A percentile compares a stretch with the other conserved stretches of the same genome.
phyloP scores from a whole-genome alignment of 2,113 vertebrate species.

The Capricornis sumatraensis region DNA sequence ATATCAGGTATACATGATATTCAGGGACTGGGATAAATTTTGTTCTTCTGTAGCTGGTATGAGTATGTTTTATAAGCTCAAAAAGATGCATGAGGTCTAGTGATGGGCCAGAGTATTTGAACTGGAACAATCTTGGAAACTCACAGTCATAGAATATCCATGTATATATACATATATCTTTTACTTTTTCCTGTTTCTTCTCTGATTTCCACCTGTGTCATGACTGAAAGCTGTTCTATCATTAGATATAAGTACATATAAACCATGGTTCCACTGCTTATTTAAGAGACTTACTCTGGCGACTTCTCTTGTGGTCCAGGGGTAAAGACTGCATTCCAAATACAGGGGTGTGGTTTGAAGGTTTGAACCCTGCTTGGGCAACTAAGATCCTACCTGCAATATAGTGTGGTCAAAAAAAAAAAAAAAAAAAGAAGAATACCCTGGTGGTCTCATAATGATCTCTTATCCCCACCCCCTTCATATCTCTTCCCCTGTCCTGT shows the following conservation, averaged over 20 bases:
- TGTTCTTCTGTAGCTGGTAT: neutral
- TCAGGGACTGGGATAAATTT: neutral
- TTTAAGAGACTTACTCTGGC: neutral
- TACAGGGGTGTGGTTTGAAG: neutral
- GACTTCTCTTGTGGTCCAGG: neutral
- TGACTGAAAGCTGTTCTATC: neutral
- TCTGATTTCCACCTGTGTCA: neutral
- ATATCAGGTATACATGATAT: neutral
- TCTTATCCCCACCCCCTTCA: neutral
- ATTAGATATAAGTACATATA: neutral
- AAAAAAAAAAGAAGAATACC: neutral
- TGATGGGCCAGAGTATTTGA: neutral
- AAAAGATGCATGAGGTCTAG: neutral
- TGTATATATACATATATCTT: neutral
- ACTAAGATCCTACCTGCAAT: neutral
- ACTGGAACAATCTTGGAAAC: neutral
- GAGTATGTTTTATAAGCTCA: neutral
- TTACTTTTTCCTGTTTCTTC: neutral
- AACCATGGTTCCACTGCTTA: neutral
- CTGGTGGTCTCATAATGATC: neutral
- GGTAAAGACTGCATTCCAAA: neutral
- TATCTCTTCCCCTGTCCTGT: neutral
- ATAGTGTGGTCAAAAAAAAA: neutral
- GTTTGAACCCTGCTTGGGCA: neutral
- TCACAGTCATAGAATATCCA: neutral